phyloP scores from a whole-genome alignment of 2,113 vertebrate species.

The Notechis scutatus region DNA sequence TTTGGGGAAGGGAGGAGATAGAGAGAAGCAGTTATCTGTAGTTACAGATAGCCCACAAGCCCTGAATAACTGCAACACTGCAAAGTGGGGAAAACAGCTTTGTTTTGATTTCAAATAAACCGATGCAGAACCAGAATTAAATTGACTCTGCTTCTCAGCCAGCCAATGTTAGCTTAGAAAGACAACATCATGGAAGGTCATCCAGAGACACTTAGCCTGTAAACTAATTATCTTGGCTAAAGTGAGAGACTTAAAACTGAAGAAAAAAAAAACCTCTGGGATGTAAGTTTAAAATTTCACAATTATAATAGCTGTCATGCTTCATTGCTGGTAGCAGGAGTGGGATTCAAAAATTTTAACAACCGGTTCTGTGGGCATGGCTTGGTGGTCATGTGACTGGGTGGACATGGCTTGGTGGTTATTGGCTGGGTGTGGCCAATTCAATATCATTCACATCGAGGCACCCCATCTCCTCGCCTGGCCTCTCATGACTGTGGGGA shows the following conservation, averaged over 20 bases:
- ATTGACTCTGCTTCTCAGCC: neutral
- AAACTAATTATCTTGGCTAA: neutral
- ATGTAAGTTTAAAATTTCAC: slow-evolving; percentile 5
- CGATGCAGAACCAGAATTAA: neutral
- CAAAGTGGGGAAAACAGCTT: neutral
- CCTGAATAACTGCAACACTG: neutral
- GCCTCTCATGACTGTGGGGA: too few relatives aligned
- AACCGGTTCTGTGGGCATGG: too few relatives aligned
- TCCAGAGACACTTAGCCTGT: neutral
- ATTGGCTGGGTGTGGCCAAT: too few relatives aligned
- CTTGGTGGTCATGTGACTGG: too few relatives aligned
- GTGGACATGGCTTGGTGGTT: too few relatives aligned
- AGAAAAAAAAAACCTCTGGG: neutral
- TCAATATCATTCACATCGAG: too few relatives aligned
- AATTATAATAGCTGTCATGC: slow-evolving; percentile 22
- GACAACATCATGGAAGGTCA: neutral
- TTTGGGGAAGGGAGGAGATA: neutral
- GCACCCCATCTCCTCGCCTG: too few relatives aligned
- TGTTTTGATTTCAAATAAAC: neutral
- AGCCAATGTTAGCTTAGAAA: neutral
- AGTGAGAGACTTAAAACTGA: neutral
- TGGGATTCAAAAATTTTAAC: too few relatives aligned
- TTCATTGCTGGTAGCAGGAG: neutral
- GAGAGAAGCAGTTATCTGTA: neutral
- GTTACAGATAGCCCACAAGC: neutral